Evolutionary conservation across 2,888 invertebrate species (phyloP), one percentile per base, ranked within the genome.

Genomic region (Tipula helvola): DNA sequence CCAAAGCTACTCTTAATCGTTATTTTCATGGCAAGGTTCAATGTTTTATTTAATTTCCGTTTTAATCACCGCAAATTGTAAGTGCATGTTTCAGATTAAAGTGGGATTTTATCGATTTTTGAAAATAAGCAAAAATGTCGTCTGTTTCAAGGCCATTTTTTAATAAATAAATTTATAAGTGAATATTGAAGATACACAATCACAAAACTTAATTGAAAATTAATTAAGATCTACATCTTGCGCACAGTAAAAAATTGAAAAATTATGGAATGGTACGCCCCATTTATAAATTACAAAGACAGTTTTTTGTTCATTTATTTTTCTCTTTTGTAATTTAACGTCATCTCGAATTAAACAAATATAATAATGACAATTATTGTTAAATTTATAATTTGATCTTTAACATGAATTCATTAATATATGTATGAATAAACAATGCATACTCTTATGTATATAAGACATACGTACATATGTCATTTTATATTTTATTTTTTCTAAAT

Each of bases 291-390:
- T 28, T 71, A 71, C 4, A 28, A 10, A 71, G 52, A 52, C 7
- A 12, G 16, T 7, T 52, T 16, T 52, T 52, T 52, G 16, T 52
- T 52, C 52, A 4, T 16, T 52, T 39, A 2, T 39, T 39, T 39
- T 28, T 16, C 10, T 28, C 28, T 2, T 71, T 71, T 28, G 7
- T 71, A 71, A 71, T 71, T 71, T 71, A 71, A 71, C 71, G 28
- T 18, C 71, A 36, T 84, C 41, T 39, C 90, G 90, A 91, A 91
- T 91, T 91, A 91, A 91, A 91, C 91, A 91, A 91, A 90, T 89
- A 90, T 91, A 91, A 91, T 90, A 90, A 90, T 90, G 90, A 89
- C 90, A 90, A 91, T 91, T 28, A 28, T 28, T 91, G 91, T 90
- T 89, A 86, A 71, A 71, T 28, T 28, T 71, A 71, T 71, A 71